Evolutionary conservation across 2,888 invertebrate species (phyloP).

Genomic region (Notodromas monacha): DNA sequence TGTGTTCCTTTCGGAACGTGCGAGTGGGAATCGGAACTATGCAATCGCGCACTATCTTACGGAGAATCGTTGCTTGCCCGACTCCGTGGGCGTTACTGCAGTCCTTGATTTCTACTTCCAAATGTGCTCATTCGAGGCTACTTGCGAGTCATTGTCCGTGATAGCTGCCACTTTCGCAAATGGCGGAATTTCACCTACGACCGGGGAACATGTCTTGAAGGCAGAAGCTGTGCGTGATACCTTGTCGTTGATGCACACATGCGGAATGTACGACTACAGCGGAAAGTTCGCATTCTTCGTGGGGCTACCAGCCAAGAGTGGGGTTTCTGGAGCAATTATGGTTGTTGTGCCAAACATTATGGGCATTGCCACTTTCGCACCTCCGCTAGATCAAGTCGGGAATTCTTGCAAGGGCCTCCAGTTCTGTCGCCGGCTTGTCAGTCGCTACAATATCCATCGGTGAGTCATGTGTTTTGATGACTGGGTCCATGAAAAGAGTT

Average conservation of each 20-base stretch:
- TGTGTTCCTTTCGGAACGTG: constrained; percentile 20
- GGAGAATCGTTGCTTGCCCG: constrained; percentile 20
- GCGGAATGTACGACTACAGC: constrained; percentile 23
- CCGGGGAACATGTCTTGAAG: constrained; percentile 17
- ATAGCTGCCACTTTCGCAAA: constrained; percentile 22
- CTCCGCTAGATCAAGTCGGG: constrained; percentile 17
- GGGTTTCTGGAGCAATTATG: too few relatives aligned
- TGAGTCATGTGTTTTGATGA: too few relatives aligned
- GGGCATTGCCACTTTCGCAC: constrained; percentile 19
- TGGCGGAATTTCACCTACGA: constrained; percentile 21
- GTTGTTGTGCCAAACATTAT: constrained; percentile 19
- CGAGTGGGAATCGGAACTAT: constrained; percentile 21
- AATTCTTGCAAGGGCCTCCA: constrained; percentile 17
- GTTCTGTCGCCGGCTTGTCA: too few relatives aligned
- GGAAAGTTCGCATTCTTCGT: constrained; percentile 22
- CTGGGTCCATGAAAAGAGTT: too few relatives aligned
- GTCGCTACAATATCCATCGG: too few relatives aligned
- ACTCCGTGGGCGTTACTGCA: constrained; percentile 17
- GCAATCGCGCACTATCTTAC: constrained; percentile 21
- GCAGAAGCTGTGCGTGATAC: constrained; percentile 20
- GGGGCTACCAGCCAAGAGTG: too few relatives aligned
- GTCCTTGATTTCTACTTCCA: constrained; percentile 22
- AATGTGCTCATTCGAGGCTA: constrained; percentile 20
- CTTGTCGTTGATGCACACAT: constrained; percentile 22
- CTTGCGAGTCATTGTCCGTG: constrained; percentile 18